Evolutionary conservation across 2,113 vertebrate species (phyloP).

Genomic region (Podocnemis expansa): DNA sequence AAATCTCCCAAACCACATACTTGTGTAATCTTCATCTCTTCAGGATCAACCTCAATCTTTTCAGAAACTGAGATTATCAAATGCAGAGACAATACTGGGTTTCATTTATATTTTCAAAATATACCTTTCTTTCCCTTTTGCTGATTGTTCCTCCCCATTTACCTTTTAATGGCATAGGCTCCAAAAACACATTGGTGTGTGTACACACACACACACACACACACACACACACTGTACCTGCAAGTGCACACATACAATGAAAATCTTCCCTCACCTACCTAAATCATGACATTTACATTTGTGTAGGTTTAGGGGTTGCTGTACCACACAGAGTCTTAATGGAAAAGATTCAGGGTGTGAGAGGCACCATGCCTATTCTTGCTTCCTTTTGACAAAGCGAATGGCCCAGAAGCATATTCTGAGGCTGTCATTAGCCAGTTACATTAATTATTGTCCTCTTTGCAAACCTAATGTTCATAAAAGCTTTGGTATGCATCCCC

Average conservation of each 20-base stretch:
- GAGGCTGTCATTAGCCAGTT: neutral
- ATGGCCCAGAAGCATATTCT: neutral
- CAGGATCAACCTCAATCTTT: neutral
- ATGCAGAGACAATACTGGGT: neutral
- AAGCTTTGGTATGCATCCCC: neutral
- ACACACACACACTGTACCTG: rapidly evolving
- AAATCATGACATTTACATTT: neutral
- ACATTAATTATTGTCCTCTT: neutral
- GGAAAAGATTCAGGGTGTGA: neutral
- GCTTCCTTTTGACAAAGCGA: neutral
- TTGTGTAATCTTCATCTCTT: neutral
- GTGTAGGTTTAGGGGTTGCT: neutral
- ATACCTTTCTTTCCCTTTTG: neutral
- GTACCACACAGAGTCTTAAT: neutral
- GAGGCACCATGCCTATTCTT: neutral
- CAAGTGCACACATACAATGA: rapidly evolving
- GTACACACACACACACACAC: rapidly evolving
- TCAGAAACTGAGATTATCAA: slow-evolving; percentile 14
- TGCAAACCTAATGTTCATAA: neutral
- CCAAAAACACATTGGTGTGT: neutral
- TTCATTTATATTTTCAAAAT: neutral
- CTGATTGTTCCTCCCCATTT: neutral
- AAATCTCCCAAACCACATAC: neutral
- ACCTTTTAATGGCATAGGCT: neutral
- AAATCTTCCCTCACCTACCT: neutral